phyloP scores from a whole-genome alignment of 1,140 invertebrate genomes.

The Zaprionus lachaisei region DNA sequence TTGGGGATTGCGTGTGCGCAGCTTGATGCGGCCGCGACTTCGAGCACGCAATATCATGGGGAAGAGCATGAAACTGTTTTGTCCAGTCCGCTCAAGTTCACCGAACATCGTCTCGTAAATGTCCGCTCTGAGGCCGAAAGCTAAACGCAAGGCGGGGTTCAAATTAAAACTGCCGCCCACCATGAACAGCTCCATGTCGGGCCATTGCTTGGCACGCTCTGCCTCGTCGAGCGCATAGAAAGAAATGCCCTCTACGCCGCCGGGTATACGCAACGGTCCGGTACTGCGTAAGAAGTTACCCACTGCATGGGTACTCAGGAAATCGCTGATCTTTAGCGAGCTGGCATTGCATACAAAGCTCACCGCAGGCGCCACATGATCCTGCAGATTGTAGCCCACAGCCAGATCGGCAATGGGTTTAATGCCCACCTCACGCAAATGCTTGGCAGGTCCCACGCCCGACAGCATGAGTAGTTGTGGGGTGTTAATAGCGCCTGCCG shows the following conservation, averaged over 20 bases:
- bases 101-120: constrained; percentile 85
- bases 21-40: constrained; percentile 89
- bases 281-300: constrained; percentile 73
- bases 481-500: constrained; percentile 90
- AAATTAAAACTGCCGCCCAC: constrained; percentile 85
- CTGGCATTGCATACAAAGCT: constrained; percentile 87
- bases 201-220: constrained; percentile 86
- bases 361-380: constrained; percentile 90
- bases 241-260: constrained; percentile 91
- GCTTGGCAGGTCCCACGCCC: constrained; percentile 90
- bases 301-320: constrained; percentile 54
- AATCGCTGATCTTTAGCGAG: constrained; percentile 40
- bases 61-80: constrained; percentile 88
- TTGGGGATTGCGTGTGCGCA: constrained; percentile 89
- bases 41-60: constrained; percentile 90
- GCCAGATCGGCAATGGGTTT: constrained; percentile 88
- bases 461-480: constrained; percentile 93
- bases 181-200: constrained; percentile 91
- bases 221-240: constrained; percentile 90
- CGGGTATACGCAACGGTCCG: constrained; percentile 90
- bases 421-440: constrained; percentile 88
- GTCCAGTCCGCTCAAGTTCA: constrained; percentile 86
- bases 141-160: constrained; percentile 84
- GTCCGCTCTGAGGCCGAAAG: constrained; percentile 86
- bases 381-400: constrained; percentile 92